Conservation (phyloP, 2,797 vertebrate genomes). For the Fundulus diaphanus region DNA sequence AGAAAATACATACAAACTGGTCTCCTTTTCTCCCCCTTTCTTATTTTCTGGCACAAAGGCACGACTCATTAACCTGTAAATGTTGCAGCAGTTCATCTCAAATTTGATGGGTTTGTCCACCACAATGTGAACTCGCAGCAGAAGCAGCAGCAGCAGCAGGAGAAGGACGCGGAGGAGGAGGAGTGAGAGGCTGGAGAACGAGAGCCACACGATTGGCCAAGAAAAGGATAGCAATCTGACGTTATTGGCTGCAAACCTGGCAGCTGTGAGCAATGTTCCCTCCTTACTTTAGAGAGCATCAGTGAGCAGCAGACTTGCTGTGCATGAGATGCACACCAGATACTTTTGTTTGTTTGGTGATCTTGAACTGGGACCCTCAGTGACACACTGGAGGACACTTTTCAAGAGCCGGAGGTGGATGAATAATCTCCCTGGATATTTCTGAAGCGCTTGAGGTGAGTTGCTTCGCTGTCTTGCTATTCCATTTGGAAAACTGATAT, state of each 20-base stretch:
- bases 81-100: conserved; percentile 27
- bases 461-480: conserved; percentile 11
- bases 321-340: conserved; percentile 62
- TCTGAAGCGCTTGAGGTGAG: conserved; percentile 64
- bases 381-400: conserved; percentile 25
- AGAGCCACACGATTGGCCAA: conserved; percentile 57
- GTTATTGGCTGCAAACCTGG: conserved; percentile 71
- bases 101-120: conserved; percentile 40
- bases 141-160: conserved; percentile 31
- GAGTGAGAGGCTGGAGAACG: conserved; percentile 29
- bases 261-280: conserved; percentile 71
- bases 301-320: conserved; percentile 62
- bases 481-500: neutral
- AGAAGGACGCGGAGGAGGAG: conserved; percentile 23
- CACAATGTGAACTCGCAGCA: conserved; percentile 66
- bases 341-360: conserved; percentile 69
- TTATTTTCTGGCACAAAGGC: conserved; percentile 22
- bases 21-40: conserved; percentile 4
- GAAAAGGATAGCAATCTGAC: conserved; percentile 37
- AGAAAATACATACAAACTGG: conserved; percentile 16
- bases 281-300: conserved; percentile 76
- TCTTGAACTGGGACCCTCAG: conserved; percentile 32
- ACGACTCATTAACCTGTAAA: conserved; percentile 36
- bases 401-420: conserved; percentile 24
- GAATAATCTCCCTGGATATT: conserved; percentile 48